Evolutionary conservation across 1,140 invertebrate genomes (phyloP), one percentile per base, ranked within the genome.

Genomic region (Antheraea mylitta): DNA sequence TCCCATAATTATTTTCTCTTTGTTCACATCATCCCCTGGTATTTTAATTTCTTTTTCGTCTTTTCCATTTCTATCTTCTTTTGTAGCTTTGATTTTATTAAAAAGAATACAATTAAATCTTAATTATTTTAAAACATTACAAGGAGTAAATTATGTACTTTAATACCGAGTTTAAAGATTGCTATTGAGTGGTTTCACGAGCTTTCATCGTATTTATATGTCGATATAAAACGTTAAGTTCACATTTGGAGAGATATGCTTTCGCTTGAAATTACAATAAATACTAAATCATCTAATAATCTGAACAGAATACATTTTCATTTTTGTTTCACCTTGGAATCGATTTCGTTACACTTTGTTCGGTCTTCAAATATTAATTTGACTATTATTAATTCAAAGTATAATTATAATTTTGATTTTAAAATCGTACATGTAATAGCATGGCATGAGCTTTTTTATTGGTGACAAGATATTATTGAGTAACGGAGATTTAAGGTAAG

Each of bases 101-200:
- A 83, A 84, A 85, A 79, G 6, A 53, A 66, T 74, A 79, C 72
- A 80, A 80, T 75, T 82, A 79, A 84, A 53, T 16, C 22, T 30
- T 69, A 77, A 67, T 82, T 85, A 87, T 87, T 92, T 90, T 90
- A 90, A 91, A 90, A 85, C 82, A 86, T 89, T 87, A 89, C 83
- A 89, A 91, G 86, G 82, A 91, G 87, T 90, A 81, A 90, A 87
- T 85, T 89, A 81, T 78, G 81, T 86, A 82, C 74, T 76, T 73
- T 80, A 82, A 78, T 75, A 58, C 61, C 68, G 48, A 70, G 71
- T 67, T 71, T 70, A 68, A 70, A 67, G 42, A 62, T 53, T 53
- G 58, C 68, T 68, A 59, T 64, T 70, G 65, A 76, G 67, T 75
- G 67, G 67, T 67, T 70, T 64, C 64, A 71, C 48, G 58, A 68